Evolutionary conservation across 1,140 invertebrate genomes (phyloP), one percentile per base, ranked within the genome.

Genomic region (Bombus superbus): DNA sequence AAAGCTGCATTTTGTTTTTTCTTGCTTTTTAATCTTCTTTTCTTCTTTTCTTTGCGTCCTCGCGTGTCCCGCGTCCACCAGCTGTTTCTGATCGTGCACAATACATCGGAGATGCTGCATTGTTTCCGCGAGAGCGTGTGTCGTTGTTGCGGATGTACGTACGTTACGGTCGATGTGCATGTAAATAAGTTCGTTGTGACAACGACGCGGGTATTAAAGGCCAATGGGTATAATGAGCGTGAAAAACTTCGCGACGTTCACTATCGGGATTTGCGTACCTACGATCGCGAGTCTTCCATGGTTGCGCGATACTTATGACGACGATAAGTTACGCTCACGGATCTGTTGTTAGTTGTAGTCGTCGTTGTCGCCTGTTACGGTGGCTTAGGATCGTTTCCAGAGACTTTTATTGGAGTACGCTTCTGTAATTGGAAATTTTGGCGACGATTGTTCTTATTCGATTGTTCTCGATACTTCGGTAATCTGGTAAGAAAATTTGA

Each of bases 1-100:
- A 66, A 66, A 78, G 81, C 69, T 84, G 78, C 75, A 75, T 84
- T 86, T 89, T n/a, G n/a, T 64, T 32, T 69, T 79, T 73, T 35
- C 32, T 68, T 3, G 13, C 38, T 22, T 71, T 15, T 42, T n/a
- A 1, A 1, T 71, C n/a, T 22, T 28, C 28, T 1, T 69, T 38
- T 25, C 42, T 47, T 80, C 69, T 79, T 82, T 75, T 40, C 66
- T 75, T 74, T 59, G 28, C 44, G 32, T 38, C 47, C 69, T 80
- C 88, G n/a, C 88, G 35, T 79, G 72, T 57, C 38, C 25, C 40
- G 42, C 72, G 35, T 6, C 69, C 18, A 8, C 47, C 47, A 53
- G 28, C 28, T 35, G 35, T 47, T 47, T 74, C 32, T 64, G 68
- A 71, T 57, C 64, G 44, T 8, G 47, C 35, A 57, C 15, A 15